Base-by-base conservation (phyloP, 2,797 vertebrate species). In the Chaunax sp. region DNA sequence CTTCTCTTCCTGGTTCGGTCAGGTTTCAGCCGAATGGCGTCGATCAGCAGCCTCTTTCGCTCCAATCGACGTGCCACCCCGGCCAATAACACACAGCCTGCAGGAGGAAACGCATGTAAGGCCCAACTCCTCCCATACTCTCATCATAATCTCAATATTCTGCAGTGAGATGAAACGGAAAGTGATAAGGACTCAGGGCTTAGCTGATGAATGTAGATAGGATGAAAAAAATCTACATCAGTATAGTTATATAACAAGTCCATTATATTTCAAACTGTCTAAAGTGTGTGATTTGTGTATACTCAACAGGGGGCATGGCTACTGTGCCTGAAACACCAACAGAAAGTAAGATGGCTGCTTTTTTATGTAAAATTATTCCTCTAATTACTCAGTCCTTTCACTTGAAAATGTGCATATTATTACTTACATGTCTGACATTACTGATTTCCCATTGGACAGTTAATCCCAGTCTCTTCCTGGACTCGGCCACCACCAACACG, bases 381-480 rank as follows among this genome's bases (percentile, higher is more conserved):
- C 10, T 38, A 9, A 35, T n/a, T 12, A n/a, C 13, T 45, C 14
- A 33, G 5, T 44, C 25, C 9, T 22, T 6, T 20, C 9, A 2
- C 18, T 26, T 50, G 5, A 40, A 53, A 8, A 23, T 37, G 13
- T 13, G 7, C 18, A 18, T 38, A 6, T 46, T 38, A 35, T 0
- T 33, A 18, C 12, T 28, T 0, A 40, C 38, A 2, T 22, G 9
- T 43, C 3, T 55, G 33, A 81, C 5, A 0, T 0, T 43, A 18
- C 16, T 7, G 12, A 23, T 55, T 70, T 63, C 38, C 64, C 33
- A 18, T 74, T 67, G 44, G 18, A 45, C 77, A 94, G 94, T 94
- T 38, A 93, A 94, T 77, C 90, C 91, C 0, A 7, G 83, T 3
- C 88, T 94, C 11, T 95, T 95, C 78, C 46, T 95, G 87, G 93